Evolutionary conservation across 2,797 vertebrate species (phyloP).

Genomic region (Lepus oiostolus): DNA sequence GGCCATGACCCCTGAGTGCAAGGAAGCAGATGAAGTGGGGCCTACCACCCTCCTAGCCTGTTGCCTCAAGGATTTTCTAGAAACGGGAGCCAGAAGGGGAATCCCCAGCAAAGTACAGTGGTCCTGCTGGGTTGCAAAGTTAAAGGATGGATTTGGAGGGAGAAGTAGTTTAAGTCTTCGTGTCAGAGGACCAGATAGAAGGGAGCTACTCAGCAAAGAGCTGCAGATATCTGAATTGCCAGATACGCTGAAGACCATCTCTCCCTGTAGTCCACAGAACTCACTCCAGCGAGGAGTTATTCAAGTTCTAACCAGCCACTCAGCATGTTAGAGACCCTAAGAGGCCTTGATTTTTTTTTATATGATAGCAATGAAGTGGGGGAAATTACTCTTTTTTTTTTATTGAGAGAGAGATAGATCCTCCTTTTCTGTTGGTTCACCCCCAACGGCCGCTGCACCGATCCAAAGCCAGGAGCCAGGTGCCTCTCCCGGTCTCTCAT

Average conservation of each 20-base stretch:
- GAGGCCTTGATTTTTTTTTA: neutral
- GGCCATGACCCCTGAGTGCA: neutral
- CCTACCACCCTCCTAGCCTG: neutral
- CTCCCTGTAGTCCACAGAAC: neutral
- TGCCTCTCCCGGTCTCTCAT: too few relatives aligned
- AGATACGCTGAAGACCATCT: neutral
- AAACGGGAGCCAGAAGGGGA: neutral
- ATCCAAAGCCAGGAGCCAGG: too few relatives aligned
- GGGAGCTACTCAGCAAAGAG: neutral
- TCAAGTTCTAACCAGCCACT: neutral
- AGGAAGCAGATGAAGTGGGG: neutral
- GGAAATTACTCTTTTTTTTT: too few relatives aligned
- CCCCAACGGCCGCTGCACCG: too few relatives aligned
- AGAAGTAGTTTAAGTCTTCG: conserved; percentile 3
- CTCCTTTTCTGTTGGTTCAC: too few relatives aligned
- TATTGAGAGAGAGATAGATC: too few relatives aligned
- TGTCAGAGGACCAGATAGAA: neutral
- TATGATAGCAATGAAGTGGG: too few relatives aligned
- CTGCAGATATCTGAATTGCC: neutral
- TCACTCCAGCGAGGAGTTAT: neutral
- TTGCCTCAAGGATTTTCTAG: conserved; percentile 30
- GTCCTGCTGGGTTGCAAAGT: neutral
- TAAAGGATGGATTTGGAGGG: neutral
- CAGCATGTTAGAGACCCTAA: neutral
- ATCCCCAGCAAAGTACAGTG: neutral